Base-by-base conservation (phyloP, 2,888 invertebrate species). In the Homarus gammarus region DNA sequence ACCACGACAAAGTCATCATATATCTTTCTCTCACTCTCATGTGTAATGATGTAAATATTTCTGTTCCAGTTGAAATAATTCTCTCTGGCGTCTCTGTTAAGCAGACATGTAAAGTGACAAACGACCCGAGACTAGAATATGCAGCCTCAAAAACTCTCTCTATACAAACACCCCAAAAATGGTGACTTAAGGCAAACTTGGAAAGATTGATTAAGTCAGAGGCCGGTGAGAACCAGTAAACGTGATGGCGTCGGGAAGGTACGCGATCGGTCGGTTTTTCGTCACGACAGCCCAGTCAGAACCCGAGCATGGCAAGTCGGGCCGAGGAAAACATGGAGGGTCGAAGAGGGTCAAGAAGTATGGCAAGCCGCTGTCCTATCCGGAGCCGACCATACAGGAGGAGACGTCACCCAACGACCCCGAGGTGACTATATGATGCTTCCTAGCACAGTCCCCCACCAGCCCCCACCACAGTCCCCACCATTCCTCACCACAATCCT, bases 341-440 rank as follows among this genome's bases (percentile, higher is more conserved):
- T 79, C 87, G 40, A 87, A 90, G 44, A 8, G 90, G 38, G 86
- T 88, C 8, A 90, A 90, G 64, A 91, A 91, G 61, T 91, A 91
- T 64, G 90, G 87, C 38, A 90, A 90, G 84, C 84, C 91, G 31
- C 44, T 91, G 31, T 90, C 90, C 12, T 90, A 91, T 83, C 91
- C 91, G 2, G 90, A 90, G 83, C 90, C 91, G 10, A 91, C 91
- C 68, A 91, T 91, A 22, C 91, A 91, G 18, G 91, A 91, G 83
- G 91, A 91, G 70, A 91, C 91, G 0, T 91, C 91, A 22, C 91
- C 91, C 18, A 88, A 83, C 44, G 91, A 91, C 22, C 31, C 87
- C 15, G 91, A 91, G 91, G 91, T 91, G 70, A 51, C 8, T 51
- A 64, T 27, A n/a, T n/a, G n/a, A n/a, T n/a, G n/a, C n/a, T n/a